Evolutionary conservation across 2,113 vertebrate genomes (phyloP).

Genomic region (Gasterosteus aculeatus): DNA sequence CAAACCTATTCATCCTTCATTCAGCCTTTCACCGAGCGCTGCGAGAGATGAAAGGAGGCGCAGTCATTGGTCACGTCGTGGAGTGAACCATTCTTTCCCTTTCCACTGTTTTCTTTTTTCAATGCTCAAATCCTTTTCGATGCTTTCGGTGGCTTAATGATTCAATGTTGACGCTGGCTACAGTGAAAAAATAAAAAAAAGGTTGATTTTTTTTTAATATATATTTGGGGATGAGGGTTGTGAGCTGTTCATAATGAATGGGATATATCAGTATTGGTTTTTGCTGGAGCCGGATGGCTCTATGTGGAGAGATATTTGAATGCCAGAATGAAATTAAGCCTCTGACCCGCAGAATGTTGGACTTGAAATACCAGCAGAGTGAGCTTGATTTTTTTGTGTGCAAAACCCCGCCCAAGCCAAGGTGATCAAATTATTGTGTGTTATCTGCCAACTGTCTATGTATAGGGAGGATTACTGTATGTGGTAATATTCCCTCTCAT

Average conservation of each 20-base stretch:
- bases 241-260: conserved; percentile 53
- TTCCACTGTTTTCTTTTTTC: conserved; percentile 68
- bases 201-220: conserved; percentile 47
- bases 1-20: conserved; percentile 2
- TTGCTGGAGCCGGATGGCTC: conserved; percentile 44
- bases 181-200: conserved; percentile 59
- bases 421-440: conserved; percentile 70
- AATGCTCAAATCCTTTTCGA: conserved; percentile 74
- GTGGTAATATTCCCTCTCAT: conserved; percentile 72
- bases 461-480: conserved; percentile 65
- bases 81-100: conserved; percentile 77
- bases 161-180: conserved; percentile 75
- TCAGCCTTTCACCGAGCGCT: conserved; percentile 15
- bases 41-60: conserved; percentile 5
- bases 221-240: conserved; percentile 57
- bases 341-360: conserved; percentile 58
- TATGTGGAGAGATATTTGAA: conserved; percentile 30
- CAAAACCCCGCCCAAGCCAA: conserved; percentile 58
- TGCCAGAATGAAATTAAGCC: conserved; percentile 57
- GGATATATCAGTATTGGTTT: conserved; percentile 63
- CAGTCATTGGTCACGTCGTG: not conserved
- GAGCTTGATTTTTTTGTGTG: conserved; percentile 72
- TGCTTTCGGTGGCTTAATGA: conserved; percentile 79
- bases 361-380: conserved; percentile 75
- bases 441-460: conserved; percentile 77